phyloP scores from a whole-genome alignment of 2,888 invertebrate genomes.

The Pegoplata infirma region DNA sequence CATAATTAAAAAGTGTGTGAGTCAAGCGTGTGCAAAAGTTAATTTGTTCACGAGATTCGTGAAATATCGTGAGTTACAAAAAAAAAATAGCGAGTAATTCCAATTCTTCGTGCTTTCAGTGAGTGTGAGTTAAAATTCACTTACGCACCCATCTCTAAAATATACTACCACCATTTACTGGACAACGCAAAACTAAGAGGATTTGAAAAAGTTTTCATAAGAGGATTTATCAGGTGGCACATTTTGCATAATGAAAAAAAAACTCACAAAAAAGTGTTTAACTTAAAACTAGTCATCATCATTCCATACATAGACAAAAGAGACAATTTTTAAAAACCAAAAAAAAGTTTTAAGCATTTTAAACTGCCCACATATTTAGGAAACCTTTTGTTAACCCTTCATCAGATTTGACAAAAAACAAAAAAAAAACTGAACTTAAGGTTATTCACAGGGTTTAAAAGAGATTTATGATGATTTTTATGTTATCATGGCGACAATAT shows the following conservation, averaged over 20 bases:
- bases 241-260: slow-evolving; percentile 37
- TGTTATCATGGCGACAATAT: not conserved
- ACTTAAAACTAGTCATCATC: slow-evolving; percentile 15
- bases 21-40: no score
- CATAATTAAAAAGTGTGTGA: no score
- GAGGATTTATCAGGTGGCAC: slow-evolving; percentile 44
- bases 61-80: no score
- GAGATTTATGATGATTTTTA: not conserved
- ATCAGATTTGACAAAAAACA: not conserved
- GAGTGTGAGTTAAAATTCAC: no score
- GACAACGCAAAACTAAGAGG: slow-evolving; percentile 36
- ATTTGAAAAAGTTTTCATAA: slow-evolving; percentile 47
- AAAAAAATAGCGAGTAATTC: no score
- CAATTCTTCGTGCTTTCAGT: no score
- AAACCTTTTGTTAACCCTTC: not conserved
- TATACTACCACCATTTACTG: no score
- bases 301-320: not conserved
- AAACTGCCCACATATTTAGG: not conserved
- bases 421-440: not conserved
- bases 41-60: no score
- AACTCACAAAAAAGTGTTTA: slow-evolving; percentile 3
- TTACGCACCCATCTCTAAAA: no score
- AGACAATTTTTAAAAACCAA: not conserved
- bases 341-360: not conserved
- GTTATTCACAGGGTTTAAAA: not conserved